phyloP scores from a whole-genome alignment of 2,797 vertebrate genomes.

The Tympanoctomys barrerae region DNA sequence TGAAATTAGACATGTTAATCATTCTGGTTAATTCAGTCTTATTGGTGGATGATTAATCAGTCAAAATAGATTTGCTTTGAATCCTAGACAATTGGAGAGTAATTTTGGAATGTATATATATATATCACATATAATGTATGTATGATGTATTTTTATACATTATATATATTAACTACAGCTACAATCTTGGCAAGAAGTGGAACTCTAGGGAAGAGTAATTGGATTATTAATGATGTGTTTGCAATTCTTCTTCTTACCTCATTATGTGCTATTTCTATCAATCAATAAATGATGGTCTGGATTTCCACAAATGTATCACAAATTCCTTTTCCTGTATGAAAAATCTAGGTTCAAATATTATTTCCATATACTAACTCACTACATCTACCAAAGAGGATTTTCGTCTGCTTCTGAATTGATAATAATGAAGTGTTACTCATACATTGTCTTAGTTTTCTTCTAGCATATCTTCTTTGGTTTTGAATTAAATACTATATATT shows the following conservation, averaged over 20 bases:
- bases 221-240: conserved; percentile 53
- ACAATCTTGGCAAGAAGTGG: conserved; percentile 40
- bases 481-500: background rate
- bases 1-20: background rate
- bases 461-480: background rate
- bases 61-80: conserved; percentile 47
- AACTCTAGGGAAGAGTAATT: conserved; percentile 44
- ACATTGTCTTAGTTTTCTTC: conserved; percentile 45
- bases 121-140: no score
- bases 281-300: conserved; percentile 23
- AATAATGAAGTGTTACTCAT: conserved; percentile 38
- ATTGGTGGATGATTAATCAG: conserved; percentile 11
- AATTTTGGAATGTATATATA: conserved; percentile 56
- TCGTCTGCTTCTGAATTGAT: background rate
- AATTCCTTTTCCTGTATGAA: conserved; percentile 25
- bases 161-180: background rate
- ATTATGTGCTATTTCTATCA: conserved; percentile 47
- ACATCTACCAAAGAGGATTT: background rate
- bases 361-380: conserved; percentile 61
- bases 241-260: conserved; percentile 59
- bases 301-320: conserved; percentile 27
- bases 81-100: conserved; percentile 44
- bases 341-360: background rate
- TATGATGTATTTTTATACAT: no score
- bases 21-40: conserved; percentile 44